Evolutionary conservation across 2,797 vertebrate species (phyloP).

Genomic region (Gymnothorax javanicus): DNA sequence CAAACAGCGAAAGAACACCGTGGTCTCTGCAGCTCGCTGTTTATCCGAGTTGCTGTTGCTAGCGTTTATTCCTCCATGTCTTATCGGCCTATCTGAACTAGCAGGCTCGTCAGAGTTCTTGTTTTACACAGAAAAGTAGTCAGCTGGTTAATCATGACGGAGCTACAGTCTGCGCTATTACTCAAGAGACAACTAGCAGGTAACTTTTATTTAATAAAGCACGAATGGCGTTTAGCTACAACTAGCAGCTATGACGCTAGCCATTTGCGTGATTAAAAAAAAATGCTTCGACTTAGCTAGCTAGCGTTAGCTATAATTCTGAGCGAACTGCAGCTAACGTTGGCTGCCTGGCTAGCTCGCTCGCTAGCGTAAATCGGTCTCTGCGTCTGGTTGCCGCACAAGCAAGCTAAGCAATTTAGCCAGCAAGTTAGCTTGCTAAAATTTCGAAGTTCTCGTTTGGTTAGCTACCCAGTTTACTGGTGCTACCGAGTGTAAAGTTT

Average conservation of each 20-base stretch:
- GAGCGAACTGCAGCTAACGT: not conserved
- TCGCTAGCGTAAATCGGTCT: not conserved
- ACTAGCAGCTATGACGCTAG: constrained; percentile 1
- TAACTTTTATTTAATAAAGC: constrained; percentile 60
- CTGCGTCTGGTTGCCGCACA: constrained; percentile 18
- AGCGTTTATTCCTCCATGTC: not conserved
- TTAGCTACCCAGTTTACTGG: not conserved
- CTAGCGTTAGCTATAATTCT: not conserved
- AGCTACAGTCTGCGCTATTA: constrained; percentile 93
- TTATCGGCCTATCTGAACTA: constrained; percentile 22
- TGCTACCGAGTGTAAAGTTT: not conserved
- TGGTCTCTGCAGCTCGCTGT: constrained; percentile 24
- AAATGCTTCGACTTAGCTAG: not conserved
- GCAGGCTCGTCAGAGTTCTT: constrained; percentile 2
- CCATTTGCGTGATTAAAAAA: constrained; percentile 44
- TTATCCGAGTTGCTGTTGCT: constrained; percentile 9
- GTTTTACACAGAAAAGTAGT: constrained; percentile 26
- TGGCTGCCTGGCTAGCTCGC: not conserved
- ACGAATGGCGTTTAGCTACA: constrained; percentile 40
- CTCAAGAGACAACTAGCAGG: constrained; percentile 97
- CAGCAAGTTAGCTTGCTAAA: not conserved
- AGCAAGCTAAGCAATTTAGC: too few relatives aligned
- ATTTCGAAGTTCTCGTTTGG: not conserved
- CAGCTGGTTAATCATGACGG: constrained; percentile 80
- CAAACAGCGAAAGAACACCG: constrained; percentile 26